Conservation (phyloP, 2,888 invertebrate genomes). For the Platycheirus rosarum region DNA sequence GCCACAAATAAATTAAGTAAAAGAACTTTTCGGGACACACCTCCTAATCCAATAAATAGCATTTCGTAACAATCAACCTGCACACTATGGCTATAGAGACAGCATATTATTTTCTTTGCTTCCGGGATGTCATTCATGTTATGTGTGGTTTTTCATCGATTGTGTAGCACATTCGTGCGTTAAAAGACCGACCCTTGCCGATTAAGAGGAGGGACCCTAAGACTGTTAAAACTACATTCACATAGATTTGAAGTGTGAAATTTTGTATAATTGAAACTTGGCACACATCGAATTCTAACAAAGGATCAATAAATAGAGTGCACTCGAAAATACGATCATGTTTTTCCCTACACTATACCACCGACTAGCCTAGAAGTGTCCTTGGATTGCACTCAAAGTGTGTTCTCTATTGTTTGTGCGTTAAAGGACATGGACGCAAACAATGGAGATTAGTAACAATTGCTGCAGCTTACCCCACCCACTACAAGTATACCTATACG, state of each 20-base stretch:
- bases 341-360: background rate
- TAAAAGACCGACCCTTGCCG: constrained; percentile 27
- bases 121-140: background rate
- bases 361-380: constrained; percentile 12
- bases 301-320: constrained; percentile 55
- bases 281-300: constrained; percentile 52
- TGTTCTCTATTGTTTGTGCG: constrained; percentile 27
- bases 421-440: constrained; percentile 8
- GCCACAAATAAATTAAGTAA: background rate
- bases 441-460: constrained; percentile 41
- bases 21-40: constrained; percentile 18
- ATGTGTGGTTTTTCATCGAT: constrained; percentile 16
- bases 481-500: background rate
- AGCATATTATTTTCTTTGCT: constrained; percentile 6
- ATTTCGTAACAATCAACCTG: constrained; percentile 46
- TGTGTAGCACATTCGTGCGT: background rate
- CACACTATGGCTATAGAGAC: background rate
- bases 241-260: constrained; percentile 40
- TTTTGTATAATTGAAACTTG: constrained; percentile 59
- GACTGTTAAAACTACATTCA: constrained; percentile 37
- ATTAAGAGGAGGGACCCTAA: constrained; percentile 27
- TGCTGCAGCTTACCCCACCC: constrained; percentile 24
- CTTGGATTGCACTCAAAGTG: constrained; percentile 32
- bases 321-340: constrained; percentile 20
- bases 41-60: constrained; percentile 29